Conservation (phyloP, 2,113 vertebrate genomes). For the Glareola pratincola region DNA sequence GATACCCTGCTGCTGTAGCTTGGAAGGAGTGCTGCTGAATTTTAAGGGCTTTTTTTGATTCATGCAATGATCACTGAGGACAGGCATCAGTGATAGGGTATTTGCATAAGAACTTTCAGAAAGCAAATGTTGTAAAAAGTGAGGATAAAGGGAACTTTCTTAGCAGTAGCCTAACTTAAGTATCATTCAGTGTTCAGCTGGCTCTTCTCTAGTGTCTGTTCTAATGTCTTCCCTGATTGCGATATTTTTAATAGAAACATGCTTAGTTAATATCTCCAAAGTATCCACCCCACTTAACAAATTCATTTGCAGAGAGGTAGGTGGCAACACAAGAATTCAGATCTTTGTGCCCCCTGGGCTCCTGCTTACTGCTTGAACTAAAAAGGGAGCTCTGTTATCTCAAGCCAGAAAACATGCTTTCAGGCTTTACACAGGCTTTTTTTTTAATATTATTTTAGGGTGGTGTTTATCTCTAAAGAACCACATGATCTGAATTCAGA, state of each 20-base stretch:
- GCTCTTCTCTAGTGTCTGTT: background rate
- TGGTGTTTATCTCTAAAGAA: constrained; percentile 15
- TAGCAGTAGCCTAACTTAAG: background rate
- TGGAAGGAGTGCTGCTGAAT: background rate
- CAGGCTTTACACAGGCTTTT: background rate
- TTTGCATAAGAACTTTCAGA: constrained; percentile 9
- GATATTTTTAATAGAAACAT: background rate
- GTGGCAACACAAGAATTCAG: background rate
- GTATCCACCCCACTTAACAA: background rate
- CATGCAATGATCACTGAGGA: background rate
- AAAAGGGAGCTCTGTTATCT: background rate
- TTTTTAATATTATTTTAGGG: background rate
- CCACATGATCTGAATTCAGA: background rate
- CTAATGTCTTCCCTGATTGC: background rate
- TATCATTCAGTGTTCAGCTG: background rate
- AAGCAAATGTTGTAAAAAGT: background rate
- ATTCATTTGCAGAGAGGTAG: background rate
- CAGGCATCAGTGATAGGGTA: background rate
- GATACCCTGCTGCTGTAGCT: background rate
- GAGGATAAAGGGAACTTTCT: background rate
- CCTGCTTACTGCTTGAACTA: background rate
- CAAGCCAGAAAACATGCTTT: constrained; percentile 2
- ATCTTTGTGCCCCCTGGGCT: background rate
- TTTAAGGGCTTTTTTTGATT: constrained; percentile 24
- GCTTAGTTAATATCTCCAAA: background rate